These are phyloP conservation scores for Lymantria monacha DNA, from an alignment of 2,888 invertebrate genomes.

Conservation along the genomic window DNA sequence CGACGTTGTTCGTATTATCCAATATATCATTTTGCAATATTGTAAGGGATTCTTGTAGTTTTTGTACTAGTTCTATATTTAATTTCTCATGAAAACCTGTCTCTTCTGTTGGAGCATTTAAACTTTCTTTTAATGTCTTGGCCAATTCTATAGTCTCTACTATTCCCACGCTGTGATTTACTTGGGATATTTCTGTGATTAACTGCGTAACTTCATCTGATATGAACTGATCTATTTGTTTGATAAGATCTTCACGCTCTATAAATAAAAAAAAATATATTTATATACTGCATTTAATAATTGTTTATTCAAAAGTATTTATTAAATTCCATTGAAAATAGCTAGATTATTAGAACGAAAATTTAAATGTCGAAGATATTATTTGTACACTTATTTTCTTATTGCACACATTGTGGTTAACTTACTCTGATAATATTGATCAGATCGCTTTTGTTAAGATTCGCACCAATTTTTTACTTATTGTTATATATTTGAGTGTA, in stretches of 20 bases:
- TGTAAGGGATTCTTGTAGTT: conserved; percentile 36
- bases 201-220: conserved; percentile 31
- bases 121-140: conserved; percentile 30
- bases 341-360: too few species aligned
- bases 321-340: too few species aligned
- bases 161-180: conserved; percentile 30
- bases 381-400: too few species aligned
- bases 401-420: too few species aligned
- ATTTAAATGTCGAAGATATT: too few species aligned
- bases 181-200: conserved; percentile 26
- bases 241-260: conserved; percentile 26
- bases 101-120: conserved; percentile 1
- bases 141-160: conserved; percentile 18
- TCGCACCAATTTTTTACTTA: too few species aligned
- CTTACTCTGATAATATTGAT: too few species aligned
- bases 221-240: conserved; percentile 39
- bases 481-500: too few species aligned
- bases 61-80: conserved; percentile 29
- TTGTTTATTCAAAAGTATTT: too few species aligned
- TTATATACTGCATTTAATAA: too few species aligned
- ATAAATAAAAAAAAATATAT: conserved; percentile 16
- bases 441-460: too few species aligned
- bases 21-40: conserved; percentile 38
- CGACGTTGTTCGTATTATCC: conserved; percentile 35
- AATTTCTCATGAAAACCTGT: conserved; percentile 14